Conservation (phyloP, 1,140 invertebrate genomes). For the Zaprionus ghesquierei region DNA sequence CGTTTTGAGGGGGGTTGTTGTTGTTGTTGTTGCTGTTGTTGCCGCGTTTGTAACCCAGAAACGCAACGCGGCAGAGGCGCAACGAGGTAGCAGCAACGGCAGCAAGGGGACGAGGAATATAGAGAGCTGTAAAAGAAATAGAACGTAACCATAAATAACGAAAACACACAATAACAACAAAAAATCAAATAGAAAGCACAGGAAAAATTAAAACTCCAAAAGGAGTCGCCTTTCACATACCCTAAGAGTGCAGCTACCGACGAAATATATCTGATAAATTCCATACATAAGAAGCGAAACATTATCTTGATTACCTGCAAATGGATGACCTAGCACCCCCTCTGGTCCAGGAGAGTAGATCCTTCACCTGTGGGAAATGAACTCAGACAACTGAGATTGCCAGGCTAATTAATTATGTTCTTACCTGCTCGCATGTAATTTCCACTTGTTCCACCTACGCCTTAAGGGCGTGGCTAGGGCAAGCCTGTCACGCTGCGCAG, state of each 20-base stretch:
- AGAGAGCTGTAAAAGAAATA: slow-evolving; percentile 12
- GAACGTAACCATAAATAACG: slow-evolving; percentile 68
- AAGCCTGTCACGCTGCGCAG: neutral
- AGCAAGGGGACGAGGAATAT: slow-evolving; percentile 10
- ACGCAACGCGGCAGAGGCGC: slow-evolving; percentile 31
- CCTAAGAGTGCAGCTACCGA: neutral
- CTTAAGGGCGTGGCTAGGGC: neutral
- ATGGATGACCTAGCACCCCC: neutral
- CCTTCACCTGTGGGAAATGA: neutral
- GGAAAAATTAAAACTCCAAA: neutral
- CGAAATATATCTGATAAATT: neutral
- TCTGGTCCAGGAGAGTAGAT: too few species aligned
- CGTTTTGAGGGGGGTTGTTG: slow-evolving; percentile 32
- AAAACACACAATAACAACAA: slow-evolving; percentile 47
- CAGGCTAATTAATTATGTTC: neutral
- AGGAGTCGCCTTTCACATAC: neutral
- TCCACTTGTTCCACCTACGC: neutral
- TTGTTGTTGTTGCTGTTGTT: slow-evolving; percentile 34
- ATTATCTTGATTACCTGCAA: neutral
- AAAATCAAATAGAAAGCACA: slow-evolving; percentile 20
- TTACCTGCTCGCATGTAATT: neutral
- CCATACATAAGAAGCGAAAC: neutral
- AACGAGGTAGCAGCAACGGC: slow-evolving; percentile 36
- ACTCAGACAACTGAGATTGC: neutral
- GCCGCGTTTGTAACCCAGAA: slow-evolving; percentile 66